Evolutionary conservation across 2,113 vertebrate genomes (phyloP).

Genomic region (Corythornis vintsioides): DNA sequence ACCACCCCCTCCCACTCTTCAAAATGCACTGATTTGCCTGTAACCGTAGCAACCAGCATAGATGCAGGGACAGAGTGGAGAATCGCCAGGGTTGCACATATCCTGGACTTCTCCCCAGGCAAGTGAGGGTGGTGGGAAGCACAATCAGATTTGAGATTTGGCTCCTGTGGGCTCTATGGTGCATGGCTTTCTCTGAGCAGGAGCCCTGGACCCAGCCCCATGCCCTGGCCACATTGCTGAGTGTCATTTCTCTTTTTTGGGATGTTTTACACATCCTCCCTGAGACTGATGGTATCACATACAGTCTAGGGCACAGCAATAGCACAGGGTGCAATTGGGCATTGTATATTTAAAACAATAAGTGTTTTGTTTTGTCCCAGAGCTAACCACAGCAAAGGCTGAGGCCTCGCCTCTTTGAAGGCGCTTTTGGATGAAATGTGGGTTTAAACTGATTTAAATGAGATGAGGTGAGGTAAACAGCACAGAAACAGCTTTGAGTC

Average conservation of each 20-base stretch:
- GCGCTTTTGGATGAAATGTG: neutral
- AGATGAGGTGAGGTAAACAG: neutral
- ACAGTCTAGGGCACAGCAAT: neutral
- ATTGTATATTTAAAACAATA: neutral
- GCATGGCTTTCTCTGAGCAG: accelerated
- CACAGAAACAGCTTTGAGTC: neutral
- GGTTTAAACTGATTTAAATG: neutral
- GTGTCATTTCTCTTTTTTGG: neutral
- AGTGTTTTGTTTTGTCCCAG: neutral
- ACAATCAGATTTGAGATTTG: neutral
- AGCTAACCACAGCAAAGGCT: neutral
- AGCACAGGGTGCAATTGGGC: neutral
- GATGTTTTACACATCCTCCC: accelerated
- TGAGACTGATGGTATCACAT: accelerated
- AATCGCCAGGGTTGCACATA: neutral
- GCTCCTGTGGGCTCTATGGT: accelerated
- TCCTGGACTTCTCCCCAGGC: neutral
- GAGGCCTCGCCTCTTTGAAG: neutral
- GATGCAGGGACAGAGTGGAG: neutral
- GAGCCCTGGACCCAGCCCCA: accelerated
- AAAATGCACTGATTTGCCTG: neutral
- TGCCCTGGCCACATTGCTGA: neutral
- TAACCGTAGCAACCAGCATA: conserved; percentile 27
- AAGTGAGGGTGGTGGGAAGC: neutral
- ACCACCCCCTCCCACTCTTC: neutral